Evolutionary conservation across 2,888 invertebrate genomes (phyloP).

Genomic region (Epinotia bilunana): DNA sequence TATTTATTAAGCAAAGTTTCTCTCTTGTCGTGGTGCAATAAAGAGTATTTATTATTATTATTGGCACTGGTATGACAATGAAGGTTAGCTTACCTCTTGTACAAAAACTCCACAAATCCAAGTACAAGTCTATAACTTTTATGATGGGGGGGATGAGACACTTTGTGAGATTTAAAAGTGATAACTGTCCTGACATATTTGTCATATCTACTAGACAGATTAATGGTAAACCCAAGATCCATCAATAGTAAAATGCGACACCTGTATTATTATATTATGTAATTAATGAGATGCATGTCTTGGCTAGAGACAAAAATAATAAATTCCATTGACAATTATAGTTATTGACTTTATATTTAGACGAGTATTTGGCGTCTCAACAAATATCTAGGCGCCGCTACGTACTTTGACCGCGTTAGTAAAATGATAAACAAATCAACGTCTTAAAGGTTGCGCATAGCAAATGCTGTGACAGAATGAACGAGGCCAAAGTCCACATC

Average conservation of each 20-base stretch:
- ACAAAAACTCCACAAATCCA: neutral
- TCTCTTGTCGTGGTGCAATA: no score
- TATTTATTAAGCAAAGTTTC: no score
- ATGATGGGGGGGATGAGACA: no score
- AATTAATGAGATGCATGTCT: neutral
- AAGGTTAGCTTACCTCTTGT: neutral
- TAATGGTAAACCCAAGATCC: no score
- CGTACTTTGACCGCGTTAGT: constrained; percentile 7
- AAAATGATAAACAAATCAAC: constrained; percentile 10
- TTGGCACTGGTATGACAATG: neutral
- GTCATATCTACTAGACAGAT: no score
- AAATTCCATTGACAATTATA: constrained; percentile 28
- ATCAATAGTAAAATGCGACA: neutral
- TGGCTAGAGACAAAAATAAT: constrained; percentile 19
- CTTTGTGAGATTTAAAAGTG: no score
- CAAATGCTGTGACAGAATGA: neutral
- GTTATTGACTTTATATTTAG: constrained; percentile 25
- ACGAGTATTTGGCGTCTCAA: constrained; percentile 19
- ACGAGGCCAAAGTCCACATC: neutral
- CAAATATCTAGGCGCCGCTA: constrained; percentile 35
- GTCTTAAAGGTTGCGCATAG: constrained; percentile 1
- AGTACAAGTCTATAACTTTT: neutral
- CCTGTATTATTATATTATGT: neutral
- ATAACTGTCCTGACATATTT: no score
- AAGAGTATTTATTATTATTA: no score